phyloP scores from a whole-genome alignment of 2,888 invertebrate genomes.

The Aradus depressus region DNA sequence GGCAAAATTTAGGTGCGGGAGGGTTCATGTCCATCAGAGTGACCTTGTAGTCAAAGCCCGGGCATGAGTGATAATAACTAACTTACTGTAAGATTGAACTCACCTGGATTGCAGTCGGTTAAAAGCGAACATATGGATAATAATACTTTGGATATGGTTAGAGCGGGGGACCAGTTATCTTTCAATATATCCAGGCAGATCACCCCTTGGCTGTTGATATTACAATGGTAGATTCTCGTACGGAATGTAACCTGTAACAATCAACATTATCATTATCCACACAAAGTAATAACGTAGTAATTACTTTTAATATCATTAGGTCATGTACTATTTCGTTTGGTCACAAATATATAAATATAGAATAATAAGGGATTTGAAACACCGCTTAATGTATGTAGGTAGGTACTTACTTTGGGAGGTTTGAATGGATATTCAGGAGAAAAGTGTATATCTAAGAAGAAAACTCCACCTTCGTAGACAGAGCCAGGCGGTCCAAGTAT shows the following conservation, averaged over 20 bases:
- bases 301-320: not conserved
- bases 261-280: not conserved
- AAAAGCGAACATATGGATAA: slow-evolving; percentile 95
- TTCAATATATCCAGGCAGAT: slow-evolving; percentile 96
- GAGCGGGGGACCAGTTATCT: slow-evolving; percentile 98
- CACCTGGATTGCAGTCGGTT: slow-evolving; percentile 97
- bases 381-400: too few species aligned
- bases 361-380: too few species aligned
- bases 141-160: slow-evolving; percentile 95
- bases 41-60: slow-evolving; percentile 14
- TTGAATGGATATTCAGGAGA: slow-evolving; percentile 96
- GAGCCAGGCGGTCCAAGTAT: slow-evolving; percentile 94
- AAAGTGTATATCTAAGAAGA: slow-evolving; percentile 95
- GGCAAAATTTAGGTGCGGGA: too few species aligned
- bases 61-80: not conserved
- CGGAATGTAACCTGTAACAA: slow-evolving; percentile 68
- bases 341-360: not conserved
- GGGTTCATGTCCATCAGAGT: too few species aligned
- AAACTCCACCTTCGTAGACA: slow-evolving; percentile 96
- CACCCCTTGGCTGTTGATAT: slow-evolving; percentile 97
- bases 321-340: not conserved
- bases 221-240: slow-evolving; percentile 98
- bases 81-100: slow-evolving; percentile 33
- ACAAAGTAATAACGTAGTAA: not conserved
- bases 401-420: slow-evolving; percentile 88